Evolutionary conservation across 2,888 invertebrate genomes (phyloP).

Genomic region (Aleiodes leptofemur): DNA sequence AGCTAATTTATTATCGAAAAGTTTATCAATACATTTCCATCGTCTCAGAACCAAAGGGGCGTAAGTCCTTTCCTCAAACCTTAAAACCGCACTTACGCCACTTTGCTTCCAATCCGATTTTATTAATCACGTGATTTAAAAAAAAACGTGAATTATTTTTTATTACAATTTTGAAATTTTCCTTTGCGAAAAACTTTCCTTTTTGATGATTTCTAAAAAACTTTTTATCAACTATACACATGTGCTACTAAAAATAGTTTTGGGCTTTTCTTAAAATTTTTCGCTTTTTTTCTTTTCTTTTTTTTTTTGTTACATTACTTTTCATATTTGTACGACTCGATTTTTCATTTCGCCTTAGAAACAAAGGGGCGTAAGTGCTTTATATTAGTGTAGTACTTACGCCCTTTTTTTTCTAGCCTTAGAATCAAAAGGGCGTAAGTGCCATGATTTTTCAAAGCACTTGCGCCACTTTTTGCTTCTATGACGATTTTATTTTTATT

Average conservation of each 20-base stretch:
- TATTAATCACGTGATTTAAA: background rate
- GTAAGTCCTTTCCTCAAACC: no score
- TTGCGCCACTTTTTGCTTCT: no score
- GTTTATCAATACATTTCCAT: background rate
- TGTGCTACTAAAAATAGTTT: conserved; percentile 62
- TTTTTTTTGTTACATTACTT: conserved; percentile 1
- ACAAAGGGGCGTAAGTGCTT: no score
- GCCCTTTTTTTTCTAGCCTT: no score
- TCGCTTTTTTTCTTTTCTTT: background rate
- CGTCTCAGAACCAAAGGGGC: no score
- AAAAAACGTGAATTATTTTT: background rate
- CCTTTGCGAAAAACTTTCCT: background rate
- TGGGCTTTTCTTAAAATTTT: conserved; percentile 8
- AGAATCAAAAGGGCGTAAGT: no score
- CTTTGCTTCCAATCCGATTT: no score
- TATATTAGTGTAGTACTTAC: no score
- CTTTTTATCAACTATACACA: conserved; percentile 4
- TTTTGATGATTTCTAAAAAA: conserved; percentile 12
- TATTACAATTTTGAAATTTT: conserved; percentile 3
- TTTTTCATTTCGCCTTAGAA: background rate
- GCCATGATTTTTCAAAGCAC: no score
- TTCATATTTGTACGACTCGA: conserved; percentile 7
- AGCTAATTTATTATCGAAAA: background rate
- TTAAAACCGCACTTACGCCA: no score
- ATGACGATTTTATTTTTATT: conserved; percentile 17